Evolutionary conservation across 2,888 invertebrate species (phyloP).

Genomic region (Acanthosepion lycidas): DNA sequence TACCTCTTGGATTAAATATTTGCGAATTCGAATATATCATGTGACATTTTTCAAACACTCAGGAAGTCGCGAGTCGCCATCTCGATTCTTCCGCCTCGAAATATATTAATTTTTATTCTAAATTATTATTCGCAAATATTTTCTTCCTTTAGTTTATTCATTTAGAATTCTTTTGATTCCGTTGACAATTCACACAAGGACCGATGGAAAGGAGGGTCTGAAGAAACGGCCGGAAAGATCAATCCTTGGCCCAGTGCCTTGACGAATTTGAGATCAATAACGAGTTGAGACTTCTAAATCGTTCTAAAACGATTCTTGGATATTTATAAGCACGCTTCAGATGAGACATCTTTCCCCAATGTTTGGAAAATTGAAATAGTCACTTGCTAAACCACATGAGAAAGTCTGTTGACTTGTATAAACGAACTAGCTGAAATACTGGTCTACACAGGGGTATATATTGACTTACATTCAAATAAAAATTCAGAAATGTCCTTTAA

Average conservation of each 20-base stretch:
- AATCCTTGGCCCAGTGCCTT: not conserved
- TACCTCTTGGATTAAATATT: not conserved
- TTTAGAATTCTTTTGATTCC: not conserved
- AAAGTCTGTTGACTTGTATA: not conserved
- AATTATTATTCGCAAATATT: not conserved
- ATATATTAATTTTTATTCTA: not conserved
- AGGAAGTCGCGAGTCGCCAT: fast-evolving
- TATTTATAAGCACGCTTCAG: not conserved
- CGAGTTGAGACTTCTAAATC: not conserved
- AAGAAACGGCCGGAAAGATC: not conserved
- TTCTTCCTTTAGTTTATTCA: not conserved
- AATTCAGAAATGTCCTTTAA: too few species aligned
- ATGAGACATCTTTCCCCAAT: not conserved
- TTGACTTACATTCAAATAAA: too few species aligned
- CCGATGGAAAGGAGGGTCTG: too few species aligned
- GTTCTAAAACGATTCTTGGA: not conserved
- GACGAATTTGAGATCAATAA: not conserved
- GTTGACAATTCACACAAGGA: not conserved
- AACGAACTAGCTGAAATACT: too few species aligned
- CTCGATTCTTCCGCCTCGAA: not conserved
- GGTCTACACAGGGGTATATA: too few species aligned
- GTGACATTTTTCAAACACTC: not conserved
- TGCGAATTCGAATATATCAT: not conserved
- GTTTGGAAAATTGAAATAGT: too few species aligned
- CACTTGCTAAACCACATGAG: not conserved